Evolutionary conservation across 2,888 invertebrate genomes (phyloP), one percentile per base, ranked within the genome.

Genomic region (Fragum fragum): DNA sequence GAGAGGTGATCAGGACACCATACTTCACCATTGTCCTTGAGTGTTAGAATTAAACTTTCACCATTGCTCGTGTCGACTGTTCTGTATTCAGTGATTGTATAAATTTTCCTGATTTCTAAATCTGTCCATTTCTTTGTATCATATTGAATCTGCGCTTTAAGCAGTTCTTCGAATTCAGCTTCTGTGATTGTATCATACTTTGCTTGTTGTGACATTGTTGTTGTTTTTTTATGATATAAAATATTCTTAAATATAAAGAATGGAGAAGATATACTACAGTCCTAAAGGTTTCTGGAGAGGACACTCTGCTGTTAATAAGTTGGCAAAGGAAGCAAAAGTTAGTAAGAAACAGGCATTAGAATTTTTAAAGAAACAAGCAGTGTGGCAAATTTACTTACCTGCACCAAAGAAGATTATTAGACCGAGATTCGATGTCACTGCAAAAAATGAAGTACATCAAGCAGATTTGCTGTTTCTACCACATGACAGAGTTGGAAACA

Each of bases 351-450:
- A 76, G 29, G 69, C 76, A 73, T 36, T 68, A 59, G 76, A 76
- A 9, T 75, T 73, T 61, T 42, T 69, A 29, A 76, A 61, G 26
- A 76, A 63, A 69, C 79, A 73, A 72, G 73, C 74, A 52, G 32
- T 79, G 26, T 81, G 81, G 81, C 81, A 81, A 57, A 75, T 81
- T n/a, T 78, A 75, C 39, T 63, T 75, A 39, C 82, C 83, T 29
- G 79, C 75, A 26, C 87, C 87, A 2, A 75, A 72, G 39, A 66
- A 83, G 36, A 76, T 86, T 32, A 73, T 79, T 16, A 70, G 84
- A 39, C 84, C 80, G 52, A 73, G 75, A 53, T 84, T 85, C 71
- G 82, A 81, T 73, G 81, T 81, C 2, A 59, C 71, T 55, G 57
- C 69, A 23, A 61, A 61, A n/a, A 61, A 61, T 61, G 61, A 61